These are phyloP conservation scores for Listrodromus nycthemerus DNA, from an alignment of 2,888 invertebrate genomes.

Conservation along the genomic window DNA sequence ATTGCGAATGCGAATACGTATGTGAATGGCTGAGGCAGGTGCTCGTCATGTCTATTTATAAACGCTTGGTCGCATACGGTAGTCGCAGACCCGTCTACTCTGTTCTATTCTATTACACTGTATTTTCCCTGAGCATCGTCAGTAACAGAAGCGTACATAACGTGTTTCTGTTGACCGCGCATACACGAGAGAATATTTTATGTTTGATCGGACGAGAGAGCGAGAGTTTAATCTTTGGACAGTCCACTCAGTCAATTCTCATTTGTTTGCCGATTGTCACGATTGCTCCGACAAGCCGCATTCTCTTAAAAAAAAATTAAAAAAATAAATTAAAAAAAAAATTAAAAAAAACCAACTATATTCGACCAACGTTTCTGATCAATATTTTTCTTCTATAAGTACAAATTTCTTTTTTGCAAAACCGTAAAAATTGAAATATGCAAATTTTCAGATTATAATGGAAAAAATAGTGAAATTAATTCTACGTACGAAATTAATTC, in stretches of 20 bases:
- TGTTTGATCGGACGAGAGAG: not conserved
- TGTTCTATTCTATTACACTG: slow-evolving; percentile 40
- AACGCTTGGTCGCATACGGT: slow-evolving; percentile 47
- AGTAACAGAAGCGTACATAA: slow-evolving; percentile 26
- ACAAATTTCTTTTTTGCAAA: too few relatives aligned
- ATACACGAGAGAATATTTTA: not conserved
- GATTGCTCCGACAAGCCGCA: not conserved
- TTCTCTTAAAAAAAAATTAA: too few relatives aligned
- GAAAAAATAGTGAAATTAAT: too few relatives aligned
- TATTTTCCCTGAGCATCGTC: slow-evolving; percentile 39
- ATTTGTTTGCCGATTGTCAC: slow-evolving; percentile 3
- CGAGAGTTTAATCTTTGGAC: slow-evolving; percentile 17
- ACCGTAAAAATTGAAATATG: too few relatives aligned
- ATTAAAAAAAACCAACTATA: too few relatives aligned
- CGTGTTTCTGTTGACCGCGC: slow-evolving; percentile 20
- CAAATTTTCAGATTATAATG: too few relatives aligned
- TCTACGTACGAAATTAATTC: too few relatives aligned
- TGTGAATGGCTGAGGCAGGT: slow-evolving; percentile 81
- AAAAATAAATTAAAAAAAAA: too few relatives aligned
- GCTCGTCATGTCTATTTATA: slow-evolving; percentile 74
- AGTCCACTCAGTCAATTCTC: slow-evolving; percentile 35
- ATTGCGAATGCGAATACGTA: slow-evolving; percentile 65
- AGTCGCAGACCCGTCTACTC: slow-evolving; percentile 28
- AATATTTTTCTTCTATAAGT: too few relatives aligned
- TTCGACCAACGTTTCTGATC: not conserved